Percentiles rank a stretch among this genome's conserved stretches.
These are phyloP conservation scores for Coboldia fuscipes DNA, from an alignment of 1,140 invertebrate genomes.

Conservation along the genomic window DNA sequence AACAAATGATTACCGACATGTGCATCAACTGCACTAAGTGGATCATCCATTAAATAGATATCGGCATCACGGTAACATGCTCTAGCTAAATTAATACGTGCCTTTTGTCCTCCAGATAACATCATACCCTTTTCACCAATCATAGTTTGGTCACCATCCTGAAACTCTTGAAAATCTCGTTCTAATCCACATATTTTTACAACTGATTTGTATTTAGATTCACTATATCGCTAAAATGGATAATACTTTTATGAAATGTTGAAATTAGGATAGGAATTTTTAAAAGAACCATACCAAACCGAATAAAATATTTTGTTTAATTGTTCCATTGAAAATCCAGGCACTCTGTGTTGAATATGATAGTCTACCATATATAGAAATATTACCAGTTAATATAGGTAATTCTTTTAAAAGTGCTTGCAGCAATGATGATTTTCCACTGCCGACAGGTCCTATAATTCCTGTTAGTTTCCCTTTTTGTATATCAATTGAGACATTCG, in stretches of 20 bases:
- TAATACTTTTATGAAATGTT: too few species aligned
- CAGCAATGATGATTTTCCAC: conserved; percentile 24
- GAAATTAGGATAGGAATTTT: too few species aligned
- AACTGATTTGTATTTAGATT: conserved; percentile 1
- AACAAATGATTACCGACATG: conserved; percentile 63
- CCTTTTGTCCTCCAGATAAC: conserved; percentile 31
- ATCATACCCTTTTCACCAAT: conserved; percentile 34
- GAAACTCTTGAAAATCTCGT: conserved; percentile 24
- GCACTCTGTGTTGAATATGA: conserved; percentile 31
- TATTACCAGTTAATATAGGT: conserved; percentile 17
- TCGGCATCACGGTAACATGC: conserved; percentile 33
- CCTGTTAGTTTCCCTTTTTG: conserved; percentile 9
- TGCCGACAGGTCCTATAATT: conserved; percentile 2
- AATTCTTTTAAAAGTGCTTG: conserved; percentile 41
- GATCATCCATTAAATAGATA: conserved; percentile 64
- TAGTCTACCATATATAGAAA: conserved; percentile 20
- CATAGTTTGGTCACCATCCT: conserved; percentile 28
- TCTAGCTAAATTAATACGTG: conserved; percentile 21
- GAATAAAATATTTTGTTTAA: conserved; percentile 34
- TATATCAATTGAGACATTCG: conserved; percentile 35
- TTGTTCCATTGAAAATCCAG: conserved; percentile 23
- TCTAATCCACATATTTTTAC: conserved; percentile 13
- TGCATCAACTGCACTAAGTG: conserved; percentile 61
- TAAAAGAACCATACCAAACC: too few species aligned
- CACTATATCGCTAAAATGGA: too few species aligned